Base-by-base conservation (phyloP, 2,113 vertebrate species). In the Passerina amoena region DNA sequence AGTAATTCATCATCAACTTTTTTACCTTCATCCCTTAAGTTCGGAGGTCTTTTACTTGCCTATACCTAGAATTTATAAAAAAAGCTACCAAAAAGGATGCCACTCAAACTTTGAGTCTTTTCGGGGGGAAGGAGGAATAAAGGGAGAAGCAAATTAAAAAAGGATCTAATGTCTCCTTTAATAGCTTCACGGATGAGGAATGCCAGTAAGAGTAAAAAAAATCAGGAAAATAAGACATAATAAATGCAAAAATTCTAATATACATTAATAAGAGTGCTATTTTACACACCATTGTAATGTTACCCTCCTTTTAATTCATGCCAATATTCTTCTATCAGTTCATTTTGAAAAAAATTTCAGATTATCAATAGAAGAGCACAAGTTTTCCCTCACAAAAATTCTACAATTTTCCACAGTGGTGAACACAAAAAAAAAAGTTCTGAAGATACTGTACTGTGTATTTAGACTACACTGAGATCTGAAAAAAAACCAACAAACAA, bases 81-180 rank as follows among this genome's bases (percentile, higher is more conserved):
- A 65, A 42, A 88, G 2, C 6, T 33, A 59, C 21, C 9, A 15
- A 81, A 61, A 31, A 28, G 27, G 6, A 37, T 38, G 12, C 12
- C 8, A 35, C 5, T 27, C 4, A 45, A 73, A 28, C 4, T 30
- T 60, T 16, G 19, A 19, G 10, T 11, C 3, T 21, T 47, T 38
- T 6, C 16, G 1, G 0, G 3, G 1, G 5, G 6, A 12, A 3
- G 25, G 3, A 5, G 12, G 6, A 17, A 60, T 21, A 75, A 60
- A 2, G 0, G 5, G 9, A 76, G 11, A 2, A 77, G 28, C 10
- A 83, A 61, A 14, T 57, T 54, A 9, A 42, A 86, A 53, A 35
- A 70, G 30, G 8, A 70, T 42, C 18, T 38, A 42, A 40, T 10
- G 7, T 42, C 11, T 73, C 19, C 57, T 65, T 35, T 86, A 51